Conservation (phyloP, 53 echinoderm and acorn worm genomes). For the Antedon mediterranea region DNA sequence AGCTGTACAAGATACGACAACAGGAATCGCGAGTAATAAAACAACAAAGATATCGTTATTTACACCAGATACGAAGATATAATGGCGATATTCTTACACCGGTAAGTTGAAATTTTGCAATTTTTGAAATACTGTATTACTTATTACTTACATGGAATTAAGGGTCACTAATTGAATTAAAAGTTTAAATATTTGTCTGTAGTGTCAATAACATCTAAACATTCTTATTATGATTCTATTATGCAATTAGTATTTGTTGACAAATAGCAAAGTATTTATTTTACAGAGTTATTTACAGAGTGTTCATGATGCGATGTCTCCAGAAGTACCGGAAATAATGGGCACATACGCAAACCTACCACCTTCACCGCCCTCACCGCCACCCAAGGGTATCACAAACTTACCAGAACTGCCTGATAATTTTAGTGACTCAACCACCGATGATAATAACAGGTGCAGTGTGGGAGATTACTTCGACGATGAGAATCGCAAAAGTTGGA, state of each 20-base stretch:
- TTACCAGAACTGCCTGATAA: conserved; percentile 90
- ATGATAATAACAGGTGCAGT: background rate
- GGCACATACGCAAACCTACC: background rate
- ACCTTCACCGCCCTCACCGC: background rate
- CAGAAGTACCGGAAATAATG: conserved; percentile 76
- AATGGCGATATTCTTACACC: conserved; percentile 81
- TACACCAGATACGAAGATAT: conserved; percentile 65
- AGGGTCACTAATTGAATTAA: too few species aligned
- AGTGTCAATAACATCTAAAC: too few species aligned
- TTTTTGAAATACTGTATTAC: too few species aligned
- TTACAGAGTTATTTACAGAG: conserved; percentile 89
- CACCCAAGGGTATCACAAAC: background rate
- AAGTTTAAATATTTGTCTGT: too few species aligned
- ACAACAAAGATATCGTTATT: conserved; percentile 70
- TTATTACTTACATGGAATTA: too few species aligned
- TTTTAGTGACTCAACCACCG: conserved; percentile 25
- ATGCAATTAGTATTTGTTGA: too few species aligned
- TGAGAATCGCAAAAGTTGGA: too few species aligned
- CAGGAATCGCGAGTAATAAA: conserved; percentile 35
- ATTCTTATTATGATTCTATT: too few species aligned
- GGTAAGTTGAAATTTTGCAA: too few species aligned
- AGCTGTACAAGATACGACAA: conserved; percentile 64
- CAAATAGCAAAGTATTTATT: too few species aligned
- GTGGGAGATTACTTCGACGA: background rate
- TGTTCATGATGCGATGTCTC: conserved; percentile 84